Evolutionary conservation across 2,888 invertebrate genomes (phyloP).

Genomic region (Chironomus tentans): DNA sequence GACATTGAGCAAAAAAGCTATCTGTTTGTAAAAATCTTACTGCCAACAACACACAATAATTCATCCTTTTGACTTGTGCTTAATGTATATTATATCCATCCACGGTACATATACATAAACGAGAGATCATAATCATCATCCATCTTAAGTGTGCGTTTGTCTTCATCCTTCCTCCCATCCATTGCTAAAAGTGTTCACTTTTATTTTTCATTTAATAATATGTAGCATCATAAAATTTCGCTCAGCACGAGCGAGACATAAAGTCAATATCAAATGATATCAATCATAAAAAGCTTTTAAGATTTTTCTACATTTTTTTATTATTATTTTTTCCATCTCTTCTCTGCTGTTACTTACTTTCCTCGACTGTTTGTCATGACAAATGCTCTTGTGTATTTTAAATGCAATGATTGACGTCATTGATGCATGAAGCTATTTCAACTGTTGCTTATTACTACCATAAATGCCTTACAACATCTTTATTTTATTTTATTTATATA

Average conservation of each 20-base stretch:
- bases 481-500: too few species aligned
- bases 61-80: neutral
- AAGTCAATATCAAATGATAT: constrained; percentile 4
- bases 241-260: constrained; percentile 12
- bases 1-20: too few species aligned
- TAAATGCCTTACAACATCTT: neutral
- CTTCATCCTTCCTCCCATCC: neutral
- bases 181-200: too few species aligned
- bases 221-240: neutral
- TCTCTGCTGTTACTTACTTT: neutral
- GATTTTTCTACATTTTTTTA: neutral
- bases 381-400: neutral
- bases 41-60: neutral
- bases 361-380: neutral
- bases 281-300: constrained; percentile 1
- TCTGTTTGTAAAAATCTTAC: too few species aligned
- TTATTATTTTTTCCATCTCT: neutral
- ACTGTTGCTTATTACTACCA: too few species aligned
- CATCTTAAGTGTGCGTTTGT: neutral
- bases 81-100: neutral
- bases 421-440: neutral
- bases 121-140: neutral
- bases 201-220: neutral
- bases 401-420: neutral
- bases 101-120: neutral